Evolutionary conservation across 2,888 invertebrate species (phyloP).

Genomic region (Brachycybe producta): DNA sequence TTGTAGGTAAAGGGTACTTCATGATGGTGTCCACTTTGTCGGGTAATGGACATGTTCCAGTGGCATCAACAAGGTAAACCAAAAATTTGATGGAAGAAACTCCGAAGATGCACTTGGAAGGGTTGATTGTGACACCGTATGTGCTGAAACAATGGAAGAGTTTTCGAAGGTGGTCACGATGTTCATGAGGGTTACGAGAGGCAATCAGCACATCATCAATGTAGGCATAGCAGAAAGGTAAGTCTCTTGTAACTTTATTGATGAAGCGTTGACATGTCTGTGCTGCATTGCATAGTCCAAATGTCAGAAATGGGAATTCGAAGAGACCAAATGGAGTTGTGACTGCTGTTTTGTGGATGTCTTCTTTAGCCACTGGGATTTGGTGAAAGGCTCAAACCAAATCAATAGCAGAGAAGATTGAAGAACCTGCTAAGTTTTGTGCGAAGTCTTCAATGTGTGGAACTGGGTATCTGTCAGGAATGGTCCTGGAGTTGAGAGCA

Average conservation of each 20-base stretch:
- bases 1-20: too few species aligned
- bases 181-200: constrained; percentile 24
- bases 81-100: constrained; percentile 1
- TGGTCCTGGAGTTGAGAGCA: too few species aligned
- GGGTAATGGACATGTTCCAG: too few species aligned
- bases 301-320: constrained; percentile 22
- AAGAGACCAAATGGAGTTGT: constrained; percentile 10
- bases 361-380: constrained; percentile 6
- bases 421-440: neutral
- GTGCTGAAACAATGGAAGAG: constrained; percentile 3
- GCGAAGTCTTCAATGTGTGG: too few species aligned
- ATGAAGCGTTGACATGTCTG: constrained; percentile 16
- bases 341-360: constrained; percentile 9
- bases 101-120: constrained; percentile 12
- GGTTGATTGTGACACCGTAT: constrained; percentile 12
- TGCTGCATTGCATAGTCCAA: constrained; percentile 19
- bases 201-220: constrained; percentile 19
- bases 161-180: constrained; percentile 29
- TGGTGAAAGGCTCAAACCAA: constrained; percentile 6
- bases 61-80: too few species aligned
- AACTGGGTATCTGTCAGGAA: too few species aligned
- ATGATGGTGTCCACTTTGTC: too few species aligned
- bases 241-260: constrained; percentile 13
- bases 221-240: constrained; percentile 14
- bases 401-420: constrained; percentile 1